Base-by-base conservation (phyloP, 92 coral and sea anemone species). In the Phenganax stokvisi region DNA sequence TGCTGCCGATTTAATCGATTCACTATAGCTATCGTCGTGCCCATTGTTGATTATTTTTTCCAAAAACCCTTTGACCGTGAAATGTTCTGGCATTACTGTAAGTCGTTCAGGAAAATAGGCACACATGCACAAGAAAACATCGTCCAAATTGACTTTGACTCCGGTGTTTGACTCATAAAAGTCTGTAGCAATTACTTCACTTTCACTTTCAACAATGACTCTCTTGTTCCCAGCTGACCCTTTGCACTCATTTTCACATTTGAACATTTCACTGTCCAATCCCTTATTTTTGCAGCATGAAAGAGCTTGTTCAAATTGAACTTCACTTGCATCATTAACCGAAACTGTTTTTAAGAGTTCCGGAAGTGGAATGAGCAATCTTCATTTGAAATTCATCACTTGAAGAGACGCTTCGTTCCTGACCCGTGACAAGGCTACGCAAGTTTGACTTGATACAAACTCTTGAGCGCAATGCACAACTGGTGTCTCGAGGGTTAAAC, bases 381-480 rank as follows among this genome's bases (percentile, higher is more conserved):
- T 64, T 13, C 9, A 0, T 44, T 54, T 80, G 52, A 84, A 84
- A 56, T 86, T 82, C 3, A 81, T 20, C 28, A 86, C 83, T 71
- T 86, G 86, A 10, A 81, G 65, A 12, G 83, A 30, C 9, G 28
- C 31, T 12, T 74, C 76, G 58, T 72, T 63, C 56, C 66, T 77
- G 27, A 88, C 91, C 37, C 85, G 70, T n/a, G 86, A 69, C 28
- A 75, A 12, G 16, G 84, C 81, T 6, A 87, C 87, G 65, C 72
- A 87, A 1, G 69, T 72, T 12, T 81, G 80, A 2, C 88, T 85
- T 16, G 72, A 1, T 20, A 88, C 90, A 70, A 88, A 84, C 66
- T 88, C 90, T 62, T 29, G 74, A 0, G 88, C 74, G 51, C 85
- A 88, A 56, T 85, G 86, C 30, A 88, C 91, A 25, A 88, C 76